Base-by-base conservation (phyloP, 2,888 invertebrate genomes). In the Hydraecia micacea region DNA sequence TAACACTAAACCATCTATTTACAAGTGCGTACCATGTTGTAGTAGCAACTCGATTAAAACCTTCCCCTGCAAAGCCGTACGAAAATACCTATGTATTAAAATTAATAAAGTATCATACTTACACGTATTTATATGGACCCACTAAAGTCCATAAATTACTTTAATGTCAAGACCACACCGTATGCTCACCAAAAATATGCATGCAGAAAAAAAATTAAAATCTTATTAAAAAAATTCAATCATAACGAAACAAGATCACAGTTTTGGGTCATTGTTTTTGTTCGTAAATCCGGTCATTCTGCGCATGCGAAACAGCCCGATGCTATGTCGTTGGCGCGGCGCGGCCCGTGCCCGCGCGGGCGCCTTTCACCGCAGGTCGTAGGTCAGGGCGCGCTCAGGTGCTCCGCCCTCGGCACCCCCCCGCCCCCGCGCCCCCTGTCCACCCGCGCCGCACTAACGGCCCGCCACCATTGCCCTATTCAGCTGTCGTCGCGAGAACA, bases 381-480 rank as follows among this genome's bases (percentile, higher is more conserved):
- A 96, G 96, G 96, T 96, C 96, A 97, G 96, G 96, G 96, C 96
- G 96, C 96, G 94, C 96, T 96, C 96, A 95, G 96, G 96, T 95
- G 96, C 96, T 95, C 96, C 96, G 96, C 96, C 96, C 96, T 93
- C 93, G 92, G 92, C 90, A 87, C 89, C 77, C 70, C 78, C 63
- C 58, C 86, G 85, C 89, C 88, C 32, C 83, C 89, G 91, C 89
- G 87, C 90, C 52, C 65, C 89, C 76, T 79, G 91, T 87, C 91
- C 90, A 87, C 91, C 88, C 90, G 88, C 91, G 86, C 87, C 87
- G 85, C 89, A 90, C 93, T 93, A 93, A 93, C 94, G 93, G 93
- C 94, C 93, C 93, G 93, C 95, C 94, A 94, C 94, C 93, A 93
- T 93, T 94, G 94, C 95, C 95, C 96, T 96, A 96, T 96, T 96